A percentile compares a stretch with the other conserved stretches of the same genome.
phyloP scores from a whole-genome alignment of 2,113 vertebrate species.

The Solea senegalensis region DNA sequence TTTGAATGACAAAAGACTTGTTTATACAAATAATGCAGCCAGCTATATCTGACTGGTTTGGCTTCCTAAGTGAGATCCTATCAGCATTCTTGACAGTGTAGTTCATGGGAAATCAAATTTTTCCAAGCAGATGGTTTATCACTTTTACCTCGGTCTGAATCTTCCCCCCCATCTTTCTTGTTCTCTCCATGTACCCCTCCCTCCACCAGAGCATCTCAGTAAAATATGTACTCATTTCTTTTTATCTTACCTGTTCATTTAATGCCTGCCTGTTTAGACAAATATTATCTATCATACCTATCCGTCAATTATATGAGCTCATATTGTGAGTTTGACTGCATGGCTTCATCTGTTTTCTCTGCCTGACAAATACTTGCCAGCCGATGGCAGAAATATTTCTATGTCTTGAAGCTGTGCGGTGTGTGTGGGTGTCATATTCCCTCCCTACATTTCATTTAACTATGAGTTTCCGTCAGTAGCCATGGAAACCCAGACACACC shows the following conservation, averaged over 20 bases:
- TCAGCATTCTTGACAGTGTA: slow-evolving; percentile 33
- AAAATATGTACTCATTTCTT: slow-evolving; percentile 29
- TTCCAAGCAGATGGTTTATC: slow-evolving; percentile 57
- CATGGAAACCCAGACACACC: slow-evolving; percentile 59
- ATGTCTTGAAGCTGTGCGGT: slow-evolving; percentile 43
- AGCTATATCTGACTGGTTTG: slow-evolving; percentile 21
- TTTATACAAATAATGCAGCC: slow-evolving; percentile 3
- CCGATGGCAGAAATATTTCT: slow-evolving; percentile 37
- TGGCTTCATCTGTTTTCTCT: slow-evolving; percentile 31
- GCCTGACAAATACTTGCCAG: slow-evolving; percentile 43
- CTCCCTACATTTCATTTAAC: slow-evolving; percentile 61
- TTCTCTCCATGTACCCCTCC: neutral
- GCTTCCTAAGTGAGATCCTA: slow-evolving; percentile 12
- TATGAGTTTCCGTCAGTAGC: slow-evolving; percentile 48
- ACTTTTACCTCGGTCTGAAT: slow-evolving; percentile 36
- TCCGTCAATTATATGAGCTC: slow-evolving; percentile 29
- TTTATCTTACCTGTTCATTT: slow-evolving; percentile 35
- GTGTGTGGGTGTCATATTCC: slow-evolving; percentile 58
- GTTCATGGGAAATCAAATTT: slow-evolving; percentile 49
- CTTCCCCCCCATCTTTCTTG: slow-evolving; percentile 2
- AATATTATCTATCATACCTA: slow-evolving; percentile 17
- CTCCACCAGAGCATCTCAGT: slow-evolving; percentile 30
- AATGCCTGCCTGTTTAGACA: slow-evolving; percentile 25
- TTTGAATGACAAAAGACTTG: slow-evolving; percentile 18
- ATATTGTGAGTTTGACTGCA: neutral